Conservation (phyloP, 2,888 invertebrate species). For the Crossocerus cetratus region DNA sequence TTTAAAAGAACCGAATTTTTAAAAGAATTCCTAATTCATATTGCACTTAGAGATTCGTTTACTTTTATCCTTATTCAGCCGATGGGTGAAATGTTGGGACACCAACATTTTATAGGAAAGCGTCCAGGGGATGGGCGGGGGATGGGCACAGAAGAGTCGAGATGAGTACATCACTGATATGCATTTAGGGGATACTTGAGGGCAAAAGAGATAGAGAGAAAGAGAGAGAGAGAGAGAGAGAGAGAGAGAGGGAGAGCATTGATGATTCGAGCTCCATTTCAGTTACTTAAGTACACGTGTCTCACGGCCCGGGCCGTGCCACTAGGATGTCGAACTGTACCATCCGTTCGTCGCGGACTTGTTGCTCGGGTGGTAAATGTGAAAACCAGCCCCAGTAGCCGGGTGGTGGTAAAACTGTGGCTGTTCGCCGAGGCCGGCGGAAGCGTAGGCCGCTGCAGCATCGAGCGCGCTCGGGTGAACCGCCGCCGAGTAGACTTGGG, state of each 20-base stretch:
- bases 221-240: neutral
- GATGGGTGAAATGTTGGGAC: no score
- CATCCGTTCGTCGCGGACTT: constrained; percentile 86
- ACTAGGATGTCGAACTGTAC: constrained; percentile 89
- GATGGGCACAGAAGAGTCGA: constrained; percentile 35
- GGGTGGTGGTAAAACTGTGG: constrained; percentile 90
- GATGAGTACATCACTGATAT: constrained; percentile 58
- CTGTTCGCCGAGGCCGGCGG: constrained; percentile 83
- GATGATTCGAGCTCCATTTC: constrained; percentile 66
- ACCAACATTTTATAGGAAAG: no score
- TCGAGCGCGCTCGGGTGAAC: constrained; percentile 78
- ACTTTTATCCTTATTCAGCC: no score
- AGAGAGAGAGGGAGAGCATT: neutral
- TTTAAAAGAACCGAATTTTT: no score
- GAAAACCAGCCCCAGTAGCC: constrained; percentile 87
- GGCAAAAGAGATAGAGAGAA: neutral
- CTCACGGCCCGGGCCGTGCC: constrained; percentile 59
- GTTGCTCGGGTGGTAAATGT: constrained; percentile 90
- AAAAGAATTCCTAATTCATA: no score
- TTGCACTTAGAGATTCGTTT: no score
- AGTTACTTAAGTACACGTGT: constrained; percentile 73
- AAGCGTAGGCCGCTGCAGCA: constrained; percentile 82
- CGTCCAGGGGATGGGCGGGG: no score
- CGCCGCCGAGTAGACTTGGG: constrained; percentile 88
- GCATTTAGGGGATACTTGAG: constrained; percentile 35